Conservation (phyloP, 2,888 invertebrate genomes). For the Willowsia nigromaculata region DNA sequence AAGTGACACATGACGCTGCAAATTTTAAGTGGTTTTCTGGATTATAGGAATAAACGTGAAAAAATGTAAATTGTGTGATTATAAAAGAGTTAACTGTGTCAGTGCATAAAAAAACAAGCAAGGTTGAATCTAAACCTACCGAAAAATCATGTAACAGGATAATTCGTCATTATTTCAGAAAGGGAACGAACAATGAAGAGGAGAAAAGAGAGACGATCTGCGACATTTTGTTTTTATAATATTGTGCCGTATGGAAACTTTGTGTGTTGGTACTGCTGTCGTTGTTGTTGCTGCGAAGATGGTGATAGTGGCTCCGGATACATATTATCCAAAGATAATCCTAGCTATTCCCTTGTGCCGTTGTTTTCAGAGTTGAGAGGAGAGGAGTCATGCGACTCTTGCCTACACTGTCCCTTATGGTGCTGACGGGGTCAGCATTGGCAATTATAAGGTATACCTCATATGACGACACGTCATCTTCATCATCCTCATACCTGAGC, state of each 20-base stretch:
- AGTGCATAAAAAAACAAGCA: too few species aligned
- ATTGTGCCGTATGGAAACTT: neutral
- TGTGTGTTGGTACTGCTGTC: neutral
- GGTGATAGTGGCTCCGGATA: conserved; percentile 6
- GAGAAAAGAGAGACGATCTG: conserved; percentile 11
- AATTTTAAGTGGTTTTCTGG: too few species aligned
- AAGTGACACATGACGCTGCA: too few species aligned
- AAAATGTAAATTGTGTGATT: too few species aligned
- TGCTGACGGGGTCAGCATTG: conserved; percentile 78
- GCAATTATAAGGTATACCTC: conserved; percentile 77
- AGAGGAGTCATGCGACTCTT: conserved; percentile 79
- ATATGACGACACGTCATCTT: conserved; percentile 71
- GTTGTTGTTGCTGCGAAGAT: neutral
- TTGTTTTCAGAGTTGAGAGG: conserved; percentile 73
- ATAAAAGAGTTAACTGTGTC: too few species aligned
- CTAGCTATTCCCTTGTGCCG: neutral
- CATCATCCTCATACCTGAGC: conserved; percentile 20
- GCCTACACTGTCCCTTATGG: conserved; percentile 77
- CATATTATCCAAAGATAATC: neutral
- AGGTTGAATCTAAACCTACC: too few species aligned
- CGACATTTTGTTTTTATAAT: neutral
- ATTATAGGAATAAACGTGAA: too few species aligned
- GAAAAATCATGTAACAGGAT: conserved; percentile 7
- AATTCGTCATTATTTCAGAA: neutral
- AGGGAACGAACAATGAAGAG: conserved; percentile 25